phyloP scores from a whole-genome alignment of 2,113 vertebrate genomes.

The Centropus bengalensis region DNA sequence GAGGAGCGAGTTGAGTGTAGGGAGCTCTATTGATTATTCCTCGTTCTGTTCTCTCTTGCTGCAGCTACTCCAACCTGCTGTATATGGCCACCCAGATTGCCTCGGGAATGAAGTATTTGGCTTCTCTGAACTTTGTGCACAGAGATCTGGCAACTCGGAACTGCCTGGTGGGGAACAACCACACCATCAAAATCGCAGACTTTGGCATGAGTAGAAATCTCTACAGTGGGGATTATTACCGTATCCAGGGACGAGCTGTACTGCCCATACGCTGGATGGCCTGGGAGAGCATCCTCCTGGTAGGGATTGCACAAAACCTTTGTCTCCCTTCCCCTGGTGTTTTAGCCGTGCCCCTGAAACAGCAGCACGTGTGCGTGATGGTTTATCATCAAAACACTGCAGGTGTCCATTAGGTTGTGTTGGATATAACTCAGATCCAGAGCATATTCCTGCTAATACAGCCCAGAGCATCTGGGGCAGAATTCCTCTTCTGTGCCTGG shows the following conservation, averaged over 20 bases:
- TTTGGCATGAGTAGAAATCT: constrained; percentile 99
- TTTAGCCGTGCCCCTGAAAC: background rate
- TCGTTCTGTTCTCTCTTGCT: background rate
- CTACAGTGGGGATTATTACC: constrained; percentile 96
- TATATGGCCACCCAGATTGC: constrained; percentile 93
- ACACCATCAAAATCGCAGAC: constrained; percentile 97
- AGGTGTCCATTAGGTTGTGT: accelerated
- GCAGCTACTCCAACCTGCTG: constrained; percentile 85
- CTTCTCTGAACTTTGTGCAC: constrained; percentile 97
- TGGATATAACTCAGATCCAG: background rate
- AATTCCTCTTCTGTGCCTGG: background rate
- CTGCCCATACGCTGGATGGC: constrained; percentile 99
- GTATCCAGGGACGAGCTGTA: constrained; percentile 95
- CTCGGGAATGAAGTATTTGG: constrained; percentile 98
- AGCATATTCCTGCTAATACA: background rate
- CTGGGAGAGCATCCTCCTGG: constrained; percentile 97
- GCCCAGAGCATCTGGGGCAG: background rate
- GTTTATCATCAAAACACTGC: background rate
- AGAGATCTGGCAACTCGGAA: constrained; percentile 96
- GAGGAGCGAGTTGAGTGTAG: background rate
- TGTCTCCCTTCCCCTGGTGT: background rate
- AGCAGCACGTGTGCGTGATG: accelerated
- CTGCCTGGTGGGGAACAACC: constrained; percentile 93
- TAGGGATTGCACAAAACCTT: constrained; percentile 29
- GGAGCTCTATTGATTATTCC: background rate